Conservation (phyloP, 2,888 invertebrate species). For the Hirtodrosophila histrioides region DNA sequence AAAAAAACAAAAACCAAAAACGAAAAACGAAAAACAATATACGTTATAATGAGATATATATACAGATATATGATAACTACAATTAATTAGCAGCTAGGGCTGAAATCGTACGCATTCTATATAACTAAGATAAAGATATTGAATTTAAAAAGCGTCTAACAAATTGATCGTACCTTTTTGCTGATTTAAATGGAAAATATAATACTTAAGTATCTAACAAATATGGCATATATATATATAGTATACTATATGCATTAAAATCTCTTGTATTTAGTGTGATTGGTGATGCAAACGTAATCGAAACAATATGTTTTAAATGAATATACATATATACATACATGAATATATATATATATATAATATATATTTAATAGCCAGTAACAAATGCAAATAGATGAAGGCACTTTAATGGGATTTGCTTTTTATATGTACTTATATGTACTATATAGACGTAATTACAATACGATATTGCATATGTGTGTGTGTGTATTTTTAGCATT, state of each 20-base stretch:
- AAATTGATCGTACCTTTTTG: conserved; percentile 76
- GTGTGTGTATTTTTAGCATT: conserved; percentile 42
- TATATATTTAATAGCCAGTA: conserved; percentile 30
- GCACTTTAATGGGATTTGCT: conserved; percentile 74
- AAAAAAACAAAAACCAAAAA: conserved; percentile 38
- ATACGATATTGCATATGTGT: conserved; percentile 13
- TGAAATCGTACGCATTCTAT: conserved; percentile 47
- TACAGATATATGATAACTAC: conserved; percentile 37
- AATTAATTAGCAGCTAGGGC: conserved; percentile 64
- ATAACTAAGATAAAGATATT: conserved; percentile 47
- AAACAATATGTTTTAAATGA: conserved; percentile 64
- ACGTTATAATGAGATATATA: conserved; percentile 56
- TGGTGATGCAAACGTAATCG: conserved; percentile 67
- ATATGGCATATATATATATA: conserved; percentile 7
- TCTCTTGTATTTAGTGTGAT: conserved; percentile 49
- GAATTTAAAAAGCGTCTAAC: conserved; percentile 63
- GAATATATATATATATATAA: conserved; percentile 30
- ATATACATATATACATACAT: conserved; percentile 18
- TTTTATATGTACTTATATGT: conserved; percentile 53
- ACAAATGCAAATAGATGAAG: conserved; percentile 44
- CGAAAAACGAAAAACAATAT: conserved; percentile 23
- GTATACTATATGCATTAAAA: conserved; percentile 29
- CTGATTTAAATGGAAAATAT: conserved; percentile 60
- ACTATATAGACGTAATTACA: conserved; percentile 17
- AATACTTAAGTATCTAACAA: conserved; percentile 15